Evolutionary conservation across 2,888 invertebrate genomes (phyloP).

Genomic region (Brachypterus glaber): DNA sequence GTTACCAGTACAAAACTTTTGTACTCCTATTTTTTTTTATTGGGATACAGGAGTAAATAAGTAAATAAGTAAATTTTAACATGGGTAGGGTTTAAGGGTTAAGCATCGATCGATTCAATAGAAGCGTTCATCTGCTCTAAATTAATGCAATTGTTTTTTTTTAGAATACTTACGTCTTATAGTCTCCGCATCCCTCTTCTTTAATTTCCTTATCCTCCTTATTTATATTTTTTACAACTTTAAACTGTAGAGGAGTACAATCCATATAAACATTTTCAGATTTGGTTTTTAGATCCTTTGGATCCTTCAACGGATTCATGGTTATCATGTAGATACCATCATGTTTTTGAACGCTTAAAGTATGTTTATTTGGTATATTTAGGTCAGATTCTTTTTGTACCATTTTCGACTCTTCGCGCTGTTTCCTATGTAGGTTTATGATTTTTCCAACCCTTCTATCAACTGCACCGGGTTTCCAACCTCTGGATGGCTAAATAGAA

Average conservation of each 20-base stretch:
- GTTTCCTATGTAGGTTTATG: background rate
- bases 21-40: too few relatives aligned
- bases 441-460: background rate
- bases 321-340: slow-evolving; percentile 57
- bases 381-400: background rate
- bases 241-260: slow-evolving; percentile 59
- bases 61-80: too few relatives aligned
- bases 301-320: slow-evolving; percentile 57
- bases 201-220: slow-evolving; percentile 41
- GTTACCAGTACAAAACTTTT: too few relatives aligned
- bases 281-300: slow-evolving; percentile 41
- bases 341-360: slow-evolving; percentile 47
- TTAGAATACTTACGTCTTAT: too few relatives aligned
- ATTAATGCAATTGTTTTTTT: too few relatives aligned
- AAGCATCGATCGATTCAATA: too few relatives aligned
- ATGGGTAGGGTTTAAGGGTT: too few relatives aligned
- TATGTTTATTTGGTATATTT: background rate
- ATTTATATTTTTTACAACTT: slow-evolving; percentile 55
- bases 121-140: too few relatives aligned
- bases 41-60: too few relatives aligned
- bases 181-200: background rate
- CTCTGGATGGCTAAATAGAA: slow-evolving; percentile 1
- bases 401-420: background rate
- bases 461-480: slow-evolving; percentile 4
- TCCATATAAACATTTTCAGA: slow-evolving; percentile 52